These are phyloP conservation scores for Sinelater perroti DNA, from an alignment of 2,888 invertebrate genomes.

Conservation along the genomic window DNA sequence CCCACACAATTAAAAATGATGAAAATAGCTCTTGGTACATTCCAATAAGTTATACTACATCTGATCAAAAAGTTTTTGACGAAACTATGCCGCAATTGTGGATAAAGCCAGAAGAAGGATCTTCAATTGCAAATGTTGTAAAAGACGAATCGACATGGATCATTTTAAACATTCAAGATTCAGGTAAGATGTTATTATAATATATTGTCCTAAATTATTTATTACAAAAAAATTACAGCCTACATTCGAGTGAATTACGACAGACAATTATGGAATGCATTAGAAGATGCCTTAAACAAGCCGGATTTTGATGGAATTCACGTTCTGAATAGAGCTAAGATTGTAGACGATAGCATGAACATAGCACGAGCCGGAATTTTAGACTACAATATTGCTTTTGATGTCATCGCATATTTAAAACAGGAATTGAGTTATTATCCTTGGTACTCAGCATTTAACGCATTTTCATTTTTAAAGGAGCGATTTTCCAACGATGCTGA, in stretches of 20 bases:
- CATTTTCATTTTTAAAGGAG: conserved; percentile 56
- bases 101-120: not conserved
- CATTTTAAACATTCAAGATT: conserved; percentile 69
- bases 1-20: conserved; percentile 30
- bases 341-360: conserved; percentile 81
- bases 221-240: conserved; percentile 1
- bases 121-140: not conserved
- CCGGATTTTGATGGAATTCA: conserved; percentile 64
- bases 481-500: conserved; percentile 51
- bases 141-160: conserved; percentile 60
- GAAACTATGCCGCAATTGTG: conserved; percentile 50
- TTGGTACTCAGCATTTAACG: conserved; percentile 74
- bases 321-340: conserved; percentile 75
- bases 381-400: conserved; percentile 69
- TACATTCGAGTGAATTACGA: conserved; percentile 70
- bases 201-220: not conserved
- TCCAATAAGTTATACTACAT: conserved; percentile 64
- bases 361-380: conserved; percentile 72
- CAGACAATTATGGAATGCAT: conserved; percentile 65
- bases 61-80: conserved; percentile 56
- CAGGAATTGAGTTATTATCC: conserved; percentile 77
- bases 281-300: conserved; percentile 60
- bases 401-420: conserved; percentile 73
- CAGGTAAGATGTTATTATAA: conserved; percentile 39
- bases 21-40: conserved; percentile 55